Conservation (phyloP, 2,797 vertebrate species). For the Artibeus jamaicensis region DNA sequence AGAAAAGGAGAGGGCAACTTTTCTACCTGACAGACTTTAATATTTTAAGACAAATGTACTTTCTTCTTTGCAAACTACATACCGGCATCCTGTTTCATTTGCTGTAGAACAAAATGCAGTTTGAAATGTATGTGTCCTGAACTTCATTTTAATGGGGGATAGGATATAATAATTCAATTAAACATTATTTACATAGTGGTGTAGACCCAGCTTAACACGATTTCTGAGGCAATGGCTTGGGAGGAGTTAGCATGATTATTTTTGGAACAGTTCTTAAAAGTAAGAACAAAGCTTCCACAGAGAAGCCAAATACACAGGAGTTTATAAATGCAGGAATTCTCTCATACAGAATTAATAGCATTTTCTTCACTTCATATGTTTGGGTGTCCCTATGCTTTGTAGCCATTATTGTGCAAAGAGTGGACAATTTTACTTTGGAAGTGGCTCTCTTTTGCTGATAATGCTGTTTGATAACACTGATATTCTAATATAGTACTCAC, state of each 20-base stretch:
- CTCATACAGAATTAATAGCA: background rate
- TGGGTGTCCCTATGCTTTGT: background rate
- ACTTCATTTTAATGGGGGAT: constrained; percentile 26
- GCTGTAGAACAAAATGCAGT: background rate
- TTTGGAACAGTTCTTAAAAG: background rate
- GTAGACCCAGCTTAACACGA: background rate
- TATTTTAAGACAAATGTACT: constrained; percentile 24
- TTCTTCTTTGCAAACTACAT: background rate
- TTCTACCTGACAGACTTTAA: background rate
- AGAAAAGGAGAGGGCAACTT: background rate
- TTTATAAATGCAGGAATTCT: background rate
- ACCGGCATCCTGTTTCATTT: background rate
- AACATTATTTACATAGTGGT: background rate
- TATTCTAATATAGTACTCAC: constrained; percentile 24
- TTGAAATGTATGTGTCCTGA: background rate
- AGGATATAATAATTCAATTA: background rate
- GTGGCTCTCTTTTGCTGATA: constrained; percentile 8
- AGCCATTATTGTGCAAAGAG: background rate
- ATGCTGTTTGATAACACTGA: constrained; percentile 55
- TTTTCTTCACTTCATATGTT: background rate
- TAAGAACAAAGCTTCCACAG: background rate
- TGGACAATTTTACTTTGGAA: constrained; percentile 8
- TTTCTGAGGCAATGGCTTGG: background rate
- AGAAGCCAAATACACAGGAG: background rate
- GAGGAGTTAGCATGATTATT: background rate